Evolutionary conservation across 2,888 invertebrate genomes (phyloP).

Genomic region (Agonopterix subpropinquella): DNA sequence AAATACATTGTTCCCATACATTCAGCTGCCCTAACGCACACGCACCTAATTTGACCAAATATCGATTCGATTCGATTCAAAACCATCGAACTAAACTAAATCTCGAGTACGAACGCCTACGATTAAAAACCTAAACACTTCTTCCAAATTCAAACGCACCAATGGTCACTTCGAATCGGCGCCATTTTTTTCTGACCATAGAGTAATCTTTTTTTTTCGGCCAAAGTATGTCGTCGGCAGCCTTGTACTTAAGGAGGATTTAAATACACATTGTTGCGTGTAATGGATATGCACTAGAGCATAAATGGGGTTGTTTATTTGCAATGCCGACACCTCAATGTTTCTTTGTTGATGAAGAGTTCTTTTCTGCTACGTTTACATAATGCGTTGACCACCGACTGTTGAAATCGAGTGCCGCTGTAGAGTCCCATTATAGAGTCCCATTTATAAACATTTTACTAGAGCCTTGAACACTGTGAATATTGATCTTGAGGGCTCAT

Average conservation of each 20-base stretch:
- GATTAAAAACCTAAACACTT: constrained; percentile 22
- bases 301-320: constrained; percentile 54
- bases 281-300: constrained; percentile 72
- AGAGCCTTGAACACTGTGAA: too few relatives aligned
- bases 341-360: constrained; percentile 28
- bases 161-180: constrained; percentile 44
- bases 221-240: constrained; percentile 29
- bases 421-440: too few relatives aligned
- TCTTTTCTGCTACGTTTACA: constrained; percentile 15
- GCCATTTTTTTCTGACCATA: constrained; percentile 16
- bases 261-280: constrained; percentile 47
- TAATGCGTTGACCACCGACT: constrained; percentile 23
- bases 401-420: constrained; percentile 1
- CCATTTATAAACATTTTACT: too few relatives aligned
- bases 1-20: neutral
- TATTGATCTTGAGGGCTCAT: too few relatives aligned
- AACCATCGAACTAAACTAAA: constrained; percentile 24
- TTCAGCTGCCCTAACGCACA: constrained; percentile 15
- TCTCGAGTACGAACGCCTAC: constrained; percentile 21
- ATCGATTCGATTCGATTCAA: constrained; percentile 38
- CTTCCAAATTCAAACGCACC: constrained; percentile 35
- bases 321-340: constrained; percentile 43
- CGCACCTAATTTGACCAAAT: constrained; percentile 7
- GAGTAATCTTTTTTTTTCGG: constrained; percentile 24
- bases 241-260: constrained; percentile 44